Percentiles rank a stretch among this genome's conserved stretches.
Evolutionary conservation across 2,113 vertebrate species (phyloP).

Genomic region (Tetrax tetrax): DNA sequence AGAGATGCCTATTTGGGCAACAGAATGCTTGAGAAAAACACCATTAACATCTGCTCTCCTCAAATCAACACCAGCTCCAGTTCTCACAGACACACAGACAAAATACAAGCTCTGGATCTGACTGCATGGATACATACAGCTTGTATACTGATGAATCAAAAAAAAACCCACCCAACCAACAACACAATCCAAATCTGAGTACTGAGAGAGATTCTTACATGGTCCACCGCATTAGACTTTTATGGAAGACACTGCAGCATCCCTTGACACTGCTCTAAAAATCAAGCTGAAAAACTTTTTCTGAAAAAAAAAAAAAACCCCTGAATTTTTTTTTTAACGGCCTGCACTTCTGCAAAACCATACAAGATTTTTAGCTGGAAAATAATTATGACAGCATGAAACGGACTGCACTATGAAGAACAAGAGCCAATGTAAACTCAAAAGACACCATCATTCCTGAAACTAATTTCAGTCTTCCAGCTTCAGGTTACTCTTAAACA

Average conservation of each 20-base stretch:
- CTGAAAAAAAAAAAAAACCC: neutral
- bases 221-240: neutral
- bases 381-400: neutral
- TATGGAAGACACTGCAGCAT: neutral
- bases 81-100: constrained; percentile 38
- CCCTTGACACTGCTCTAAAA: neutral
- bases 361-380: neutral
- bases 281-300: neutral
- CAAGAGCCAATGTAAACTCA: neutral
- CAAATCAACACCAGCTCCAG: constrained; percentile 58
- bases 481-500: neutral
- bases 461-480: neutral
- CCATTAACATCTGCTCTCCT: constrained; percentile 74
- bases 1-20: constrained; percentile 65
- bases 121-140: neutral
- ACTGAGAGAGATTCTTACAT: neutral
- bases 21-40: constrained; percentile 67
- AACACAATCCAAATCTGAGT: neutral
- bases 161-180: neutral
- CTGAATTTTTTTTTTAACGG: no score
- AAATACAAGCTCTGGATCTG: constrained; percentile 19
- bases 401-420: neutral
- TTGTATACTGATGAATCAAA: neutral
- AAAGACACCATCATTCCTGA: neutral
- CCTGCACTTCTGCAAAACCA: neutral